Percentiles rank a stretch among this genome's conserved stretches.
phyloP scores from a whole-genome alignment of 1,140 invertebrate genomes.

The Trichonephila clavata region DNA sequence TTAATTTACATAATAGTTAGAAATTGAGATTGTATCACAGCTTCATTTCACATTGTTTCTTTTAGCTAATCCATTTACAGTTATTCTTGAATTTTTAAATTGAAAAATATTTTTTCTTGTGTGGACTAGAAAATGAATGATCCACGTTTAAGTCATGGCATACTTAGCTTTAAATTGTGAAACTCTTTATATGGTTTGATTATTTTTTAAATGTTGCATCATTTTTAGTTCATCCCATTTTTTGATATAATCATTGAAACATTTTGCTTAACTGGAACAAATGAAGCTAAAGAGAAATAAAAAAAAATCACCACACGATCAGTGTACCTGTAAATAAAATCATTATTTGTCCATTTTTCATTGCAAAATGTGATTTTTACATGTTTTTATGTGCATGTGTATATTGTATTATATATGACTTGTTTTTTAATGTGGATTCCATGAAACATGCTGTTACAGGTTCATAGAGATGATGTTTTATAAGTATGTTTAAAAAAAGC shows the following conservation, averaged over 20 bases:
- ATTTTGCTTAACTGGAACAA: conserved; percentile 55
- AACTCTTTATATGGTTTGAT: not conserved
- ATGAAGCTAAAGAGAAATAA: not conserved
- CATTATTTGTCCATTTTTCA: conserved; percentile 75
- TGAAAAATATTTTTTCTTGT: not conserved
- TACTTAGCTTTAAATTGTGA: not conserved
- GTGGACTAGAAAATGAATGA: not conserved
- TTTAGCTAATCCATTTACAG: not conserved
- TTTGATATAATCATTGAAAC: not conserved
- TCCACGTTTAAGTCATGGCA: not conserved
- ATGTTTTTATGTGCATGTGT: conserved; percentile 76
- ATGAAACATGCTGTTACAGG: conserved; percentile 69
- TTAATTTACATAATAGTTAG: not conserved
- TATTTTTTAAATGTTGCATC: not conserved
- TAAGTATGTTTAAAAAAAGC: conserved; percentile 53
- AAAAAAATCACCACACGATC: conserved; percentile 48
- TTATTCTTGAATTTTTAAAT: not conserved
- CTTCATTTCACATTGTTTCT: too few species aligned
- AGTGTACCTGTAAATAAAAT: conserved; percentile 70
- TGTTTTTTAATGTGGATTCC: conserved; percentile 68
- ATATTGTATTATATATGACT: conserved; percentile 73
- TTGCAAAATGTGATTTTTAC: conserved; percentile 76
- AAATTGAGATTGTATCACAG: not conserved
- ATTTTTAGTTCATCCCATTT: not conserved
- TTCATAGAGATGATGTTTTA: conserved; percentile 64